These are phyloP conservation scores for Listronotus oregonensis DNA, from an alignment of 1,140 invertebrate species.

Conservation along the genomic window DNA sequence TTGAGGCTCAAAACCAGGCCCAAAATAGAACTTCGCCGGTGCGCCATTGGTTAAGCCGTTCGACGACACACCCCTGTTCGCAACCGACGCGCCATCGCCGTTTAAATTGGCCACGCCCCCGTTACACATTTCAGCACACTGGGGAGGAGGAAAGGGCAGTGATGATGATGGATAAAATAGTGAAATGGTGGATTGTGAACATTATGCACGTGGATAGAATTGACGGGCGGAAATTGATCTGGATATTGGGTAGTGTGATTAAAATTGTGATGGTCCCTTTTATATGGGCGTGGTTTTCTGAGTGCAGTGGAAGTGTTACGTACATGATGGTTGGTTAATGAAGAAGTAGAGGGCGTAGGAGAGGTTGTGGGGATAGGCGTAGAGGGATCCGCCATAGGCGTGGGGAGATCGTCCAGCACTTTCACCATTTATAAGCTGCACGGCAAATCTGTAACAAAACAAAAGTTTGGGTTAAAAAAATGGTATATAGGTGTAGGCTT, in stretches of 20 bases:
- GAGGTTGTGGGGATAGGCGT: slow-evolving; percentile 1
- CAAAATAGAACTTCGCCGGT: slow-evolving; percentile 59
- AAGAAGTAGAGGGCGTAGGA: slow-evolving; percentile 13
- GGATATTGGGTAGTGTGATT: slow-evolving; percentile 15
- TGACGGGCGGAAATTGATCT: slow-evolving; percentile 38
- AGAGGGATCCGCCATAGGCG: slow-evolving; percentile 26
- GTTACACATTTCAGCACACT: slow-evolving; percentile 33
- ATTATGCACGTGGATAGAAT: slow-evolving; percentile 35
- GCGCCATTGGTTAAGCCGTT: slow-evolving; percentile 39
- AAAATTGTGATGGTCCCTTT: slow-evolving; percentile 23
- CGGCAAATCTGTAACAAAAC: background rate
- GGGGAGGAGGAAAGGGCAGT: slow-evolving; percentile 53
- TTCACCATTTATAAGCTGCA: slow-evolving; percentile 31
- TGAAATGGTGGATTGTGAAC: slow-evolving; percentile 47
- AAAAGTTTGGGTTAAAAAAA: too few relatives aligned
- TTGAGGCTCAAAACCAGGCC: slow-evolving; percentile 60
- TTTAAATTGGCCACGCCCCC: slow-evolving; percentile 29
- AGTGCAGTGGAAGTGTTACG: background rate
- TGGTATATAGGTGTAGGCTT: too few relatives aligned
- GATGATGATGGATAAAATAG: slow-evolving; percentile 54
- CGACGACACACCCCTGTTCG: slow-evolving; percentile 37
- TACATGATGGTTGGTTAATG: background rate
- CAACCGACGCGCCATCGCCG: slow-evolving; percentile 37
- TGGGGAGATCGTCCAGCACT: slow-evolving; percentile 12
- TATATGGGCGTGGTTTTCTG: slow-evolving; percentile 24